These are phyloP conservation scores for Sipha maydis DNA, from an alignment of 2,888 invertebrate genomes.

Conservation along the genomic window DNA sequence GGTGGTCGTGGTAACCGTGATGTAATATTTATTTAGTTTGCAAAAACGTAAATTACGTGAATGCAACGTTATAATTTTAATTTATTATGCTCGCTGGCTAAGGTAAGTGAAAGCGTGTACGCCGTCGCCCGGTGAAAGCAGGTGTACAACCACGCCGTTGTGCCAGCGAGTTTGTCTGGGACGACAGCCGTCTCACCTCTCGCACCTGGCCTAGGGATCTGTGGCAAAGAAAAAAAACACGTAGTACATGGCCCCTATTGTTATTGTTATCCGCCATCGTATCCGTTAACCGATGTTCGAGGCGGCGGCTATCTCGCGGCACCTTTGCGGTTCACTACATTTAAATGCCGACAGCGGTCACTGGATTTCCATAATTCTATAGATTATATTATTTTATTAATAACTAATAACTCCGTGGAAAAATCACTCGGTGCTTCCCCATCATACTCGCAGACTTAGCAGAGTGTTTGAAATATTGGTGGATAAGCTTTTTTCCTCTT, in stretches of 20 bases:
- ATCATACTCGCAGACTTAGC: too few relatives aligned
- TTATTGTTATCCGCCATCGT: neutral
- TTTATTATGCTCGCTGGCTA: neutral
- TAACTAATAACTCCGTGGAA: too few relatives aligned
- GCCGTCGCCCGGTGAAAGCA: slow-evolving; percentile 45
- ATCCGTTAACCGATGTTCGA: neutral
- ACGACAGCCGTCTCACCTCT: neutral
- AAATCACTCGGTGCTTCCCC: too few relatives aligned
- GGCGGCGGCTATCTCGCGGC: neutral
- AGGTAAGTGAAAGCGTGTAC: slow-evolving; percentile 28
- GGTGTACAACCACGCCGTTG: slow-evolving; percentile 31
- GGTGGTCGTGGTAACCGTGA: neutral
- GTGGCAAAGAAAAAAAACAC: slow-evolving; percentile 1
- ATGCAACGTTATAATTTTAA: neutral
- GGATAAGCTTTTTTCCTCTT: too few relatives aligned
- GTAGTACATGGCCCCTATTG: slow-evolving; percentile 1
- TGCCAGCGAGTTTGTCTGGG: neutral
- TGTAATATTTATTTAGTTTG: neutral
- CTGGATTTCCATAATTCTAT: too few relatives aligned
- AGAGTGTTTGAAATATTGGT: too few relatives aligned
- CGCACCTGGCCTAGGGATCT: slow-evolving; percentile 27
- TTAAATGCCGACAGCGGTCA: neutral
- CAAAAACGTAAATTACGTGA: neutral
- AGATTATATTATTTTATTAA: too few relatives aligned
- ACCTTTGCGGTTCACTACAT: too few relatives aligned